Evolutionary conservation across 2,797 vertebrate species (phyloP), one percentile per base, ranked within the genome.

Genomic region (Mus minutoides): DNA sequence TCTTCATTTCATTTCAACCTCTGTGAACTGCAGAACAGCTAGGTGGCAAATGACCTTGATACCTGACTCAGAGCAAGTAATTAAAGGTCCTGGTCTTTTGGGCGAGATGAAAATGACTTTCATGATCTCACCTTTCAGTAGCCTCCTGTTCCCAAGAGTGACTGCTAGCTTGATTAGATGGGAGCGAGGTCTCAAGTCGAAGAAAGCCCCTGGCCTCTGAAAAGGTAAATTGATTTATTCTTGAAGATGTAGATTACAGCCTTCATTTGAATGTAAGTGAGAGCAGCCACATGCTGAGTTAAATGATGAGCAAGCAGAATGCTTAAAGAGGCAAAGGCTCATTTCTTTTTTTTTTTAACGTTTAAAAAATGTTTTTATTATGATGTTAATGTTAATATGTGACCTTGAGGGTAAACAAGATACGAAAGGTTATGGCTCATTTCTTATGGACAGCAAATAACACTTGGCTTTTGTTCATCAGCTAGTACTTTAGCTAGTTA

Each of bases 391-490:
- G 43, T 49, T 52, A 31, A 31, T 77, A 1, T 43, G 24, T 26
- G 40, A 43, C 24, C 73, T 75, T 75, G 73, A 26, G 40, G 22
- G 43, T 75, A 40, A 75, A 26, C 22, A 75, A 46, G 43, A 46
- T 29, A 76, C 24, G 75, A 29, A 76, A n/a, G n/a, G n/a, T n/a
- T n/a, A n/a, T n/a, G n/a, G n/a, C n/a, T n/a, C n/a, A n/a, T 88
- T 34, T 73, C 95, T 86, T 56, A 77, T 90, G 22, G 82, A 94
- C 37, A 78, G 80, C 85, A 94, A 97, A n/a, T 22, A 87, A 79
- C 91, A 96, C 2, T 43, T 92, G 95, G 88, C 93, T 90, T 49
- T 92, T 96, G 52, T 95, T 71, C 67, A 95, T 98, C 91, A 95
- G 80, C 3, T 46, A 90, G 58, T 86, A 22, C 52, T 84, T 80